Conservation (phyloP, 2,113 vertebrate genomes). For the Ramphastos sulfuratus region DNA sequence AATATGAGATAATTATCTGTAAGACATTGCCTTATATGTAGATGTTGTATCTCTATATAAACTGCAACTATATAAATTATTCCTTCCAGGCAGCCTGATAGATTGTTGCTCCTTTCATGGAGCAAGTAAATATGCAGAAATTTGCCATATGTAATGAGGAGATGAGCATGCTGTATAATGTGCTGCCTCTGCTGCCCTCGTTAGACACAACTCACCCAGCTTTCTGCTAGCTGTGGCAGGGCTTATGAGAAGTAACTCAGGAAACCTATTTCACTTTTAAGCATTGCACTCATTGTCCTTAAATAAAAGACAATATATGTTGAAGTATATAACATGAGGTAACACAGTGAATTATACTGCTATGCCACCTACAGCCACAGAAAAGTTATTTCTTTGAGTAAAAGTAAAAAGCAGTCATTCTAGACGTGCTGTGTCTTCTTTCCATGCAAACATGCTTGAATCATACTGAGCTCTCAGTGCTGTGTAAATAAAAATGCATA, state of each 20-base stretch:
- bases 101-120: neutral
- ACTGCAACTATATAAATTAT: neutral
- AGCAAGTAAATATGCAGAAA: neutral
- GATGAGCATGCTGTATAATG: neutral
- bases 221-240: neutral
- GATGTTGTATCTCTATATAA: neutral
- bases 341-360: conserved; percentile 48
- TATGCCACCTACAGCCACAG: conserved; percentile 69
- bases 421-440: neutral
- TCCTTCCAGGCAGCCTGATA: neutral
- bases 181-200: neutral
- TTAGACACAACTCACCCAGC: neutral
- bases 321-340: neutral
- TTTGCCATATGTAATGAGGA: neutral
- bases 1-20: neutral
- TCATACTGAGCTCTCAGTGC: neutral
- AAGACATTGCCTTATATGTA: neutral
- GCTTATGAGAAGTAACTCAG: neutral
- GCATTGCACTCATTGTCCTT: neutral
- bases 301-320: neutral
- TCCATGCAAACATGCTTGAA: neutral
- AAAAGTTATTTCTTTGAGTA: conserved; percentile 46
- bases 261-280: conserved; percentile 6
- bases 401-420: neutral
- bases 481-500: neutral